Base-by-base conservation (phyloP, 2,888 invertebrate species). In the Copidosoma aretas region DNA sequence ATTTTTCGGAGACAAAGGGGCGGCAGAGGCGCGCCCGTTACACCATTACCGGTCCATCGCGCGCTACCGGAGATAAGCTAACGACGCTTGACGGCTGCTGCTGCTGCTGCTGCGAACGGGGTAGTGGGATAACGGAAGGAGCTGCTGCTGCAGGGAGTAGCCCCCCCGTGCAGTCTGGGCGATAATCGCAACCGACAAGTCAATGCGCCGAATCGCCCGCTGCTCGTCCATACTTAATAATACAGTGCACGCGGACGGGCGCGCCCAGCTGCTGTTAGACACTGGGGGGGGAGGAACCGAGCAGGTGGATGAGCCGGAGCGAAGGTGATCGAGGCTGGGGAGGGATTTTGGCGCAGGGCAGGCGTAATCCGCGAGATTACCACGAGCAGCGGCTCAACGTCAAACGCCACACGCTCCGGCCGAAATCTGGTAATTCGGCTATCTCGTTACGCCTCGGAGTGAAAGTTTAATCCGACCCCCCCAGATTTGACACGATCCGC, bases 321-420 rank as follows among this genome's bases (percentile, higher is more conserved):
- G 62, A 58, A 64, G 32, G 62, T 56, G 52, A 43, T 39, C 32
- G 56, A 58, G 52, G 43, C 25, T 54, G 54, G 49, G 61, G 39
- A 24, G 43, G 32, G 52, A 53, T 41, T 22, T 14, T 24, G 25
- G 49, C 54, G 25, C 49, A 59, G 17, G 21, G 59, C 59, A 17
- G 15, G 49, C 41, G 71, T 70, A 74, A 74, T 71, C 71, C 71
- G 49, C 52, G 67, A 73, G 73, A 73, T 73, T 73, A 71, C 68
- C 64, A 65, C 67, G 68, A 73, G 71, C 67, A 71, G 63, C 70
- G 69, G 74, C 71, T 74, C 72, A 71, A 68, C 71, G 68, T 74
- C 71, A 66, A 74, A 72, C 73, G 68, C 66, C 67, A 69, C 71
- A 67, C 69, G 66, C 68, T 68, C 71, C 68, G 68, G 68, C 61